Base-by-base conservation (phyloP, 1,140 invertebrate genomes). In the Wiebesia pumilae region DNA sequence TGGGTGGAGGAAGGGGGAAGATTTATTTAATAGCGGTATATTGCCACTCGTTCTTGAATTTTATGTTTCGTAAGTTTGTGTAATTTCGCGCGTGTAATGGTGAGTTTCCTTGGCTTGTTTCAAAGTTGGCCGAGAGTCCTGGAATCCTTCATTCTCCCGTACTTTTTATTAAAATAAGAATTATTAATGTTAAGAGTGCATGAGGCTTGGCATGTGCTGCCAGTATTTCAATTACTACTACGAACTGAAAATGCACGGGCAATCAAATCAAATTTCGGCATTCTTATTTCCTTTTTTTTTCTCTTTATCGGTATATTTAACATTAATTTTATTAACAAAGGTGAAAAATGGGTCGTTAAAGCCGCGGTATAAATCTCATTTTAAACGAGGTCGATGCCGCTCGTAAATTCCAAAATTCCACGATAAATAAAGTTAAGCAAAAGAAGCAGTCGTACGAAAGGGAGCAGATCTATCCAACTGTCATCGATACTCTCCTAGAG, bases 1-100 rank as follows among this genome's bases (percentile, higher is more conserved):
- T 30, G 77, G 4, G 47, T n/a, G 43, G 14, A 10, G 35, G 40
- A n/a, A n/a, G 3, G 4, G 38, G 33, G 58, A 14, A 27, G 79
- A 81, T 81, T 67, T 80, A 80, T 80, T 62, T 80, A 62, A 80
- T 80, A 51, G 54, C 10, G 54, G 62, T 80, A 21, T 38, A 80
- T 38, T 35, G 78, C 78, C 6, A 1, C 75, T 62, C 24, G 2
- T 62, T 27, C 58, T 38, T 30, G 67, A 33, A 19, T 69, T 33
- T 69, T 69, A 33, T 33, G 67, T 33, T 69, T 69, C 51, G 24
- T 62, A 62, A 62, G 58, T 62, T 62, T 62, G 24, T 62, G n/a
- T n/a, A n/a, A n/a, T n/a, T n/a, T 62, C 24, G 58, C 27, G 58
- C 58, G 24, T 0, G 7, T 62, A 62, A 62, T 62, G 58, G 58